phyloP scores from a whole-genome alignment of 2,113 vertebrate genomes.

The Oophaga pumilio region DNA sequence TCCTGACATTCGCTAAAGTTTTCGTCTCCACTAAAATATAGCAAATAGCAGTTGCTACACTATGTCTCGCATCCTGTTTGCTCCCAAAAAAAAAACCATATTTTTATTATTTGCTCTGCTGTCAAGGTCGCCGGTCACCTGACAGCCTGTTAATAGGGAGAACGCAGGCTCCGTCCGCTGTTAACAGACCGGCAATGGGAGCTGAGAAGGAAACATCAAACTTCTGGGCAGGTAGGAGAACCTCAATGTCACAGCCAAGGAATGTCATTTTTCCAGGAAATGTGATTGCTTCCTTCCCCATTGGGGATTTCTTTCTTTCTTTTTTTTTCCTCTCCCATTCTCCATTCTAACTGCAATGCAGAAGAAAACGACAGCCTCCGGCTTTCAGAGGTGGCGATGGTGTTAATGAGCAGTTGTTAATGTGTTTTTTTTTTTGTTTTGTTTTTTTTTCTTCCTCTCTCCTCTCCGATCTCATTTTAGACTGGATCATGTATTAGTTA shows the following conservation, averaged over 20 bases:
- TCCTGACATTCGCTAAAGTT: not conserved
- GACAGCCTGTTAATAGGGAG: constrained; percentile 63
- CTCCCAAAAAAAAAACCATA: not conserved
- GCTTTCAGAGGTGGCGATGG: constrained; percentile 53
- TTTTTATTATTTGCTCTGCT: constrained; percentile 65
- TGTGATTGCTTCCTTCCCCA: constrained; percentile 52
- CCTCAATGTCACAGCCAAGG: constrained; percentile 45
- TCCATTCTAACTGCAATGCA: constrained; percentile 69
- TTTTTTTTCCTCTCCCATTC: constrained; percentile 57
- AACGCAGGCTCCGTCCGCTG: constrained; percentile 39
- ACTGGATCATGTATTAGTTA: constrained; percentile 59
- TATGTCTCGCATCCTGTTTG: not conserved
- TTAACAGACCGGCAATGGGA: not conserved
- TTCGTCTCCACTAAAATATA: not conserved
- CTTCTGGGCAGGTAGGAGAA: constrained; percentile 17
- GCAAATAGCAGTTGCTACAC: not conserved
- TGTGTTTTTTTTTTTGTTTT: constrained; percentile 1
- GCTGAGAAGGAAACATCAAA: constrained; percentile 24
- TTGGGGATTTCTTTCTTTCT: not conserved
- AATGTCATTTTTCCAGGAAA: constrained; percentile 44
- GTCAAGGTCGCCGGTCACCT: constrained; percentile 76
- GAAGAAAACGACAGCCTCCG: constrained; percentile 61
- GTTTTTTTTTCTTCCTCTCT: not conserved
- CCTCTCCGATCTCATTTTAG: constrained; percentile 47
- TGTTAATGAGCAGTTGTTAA: constrained; percentile 62